phyloP scores from a whole-genome alignment of 2,797 vertebrate species.

The Muscicapa comitata region DNA sequence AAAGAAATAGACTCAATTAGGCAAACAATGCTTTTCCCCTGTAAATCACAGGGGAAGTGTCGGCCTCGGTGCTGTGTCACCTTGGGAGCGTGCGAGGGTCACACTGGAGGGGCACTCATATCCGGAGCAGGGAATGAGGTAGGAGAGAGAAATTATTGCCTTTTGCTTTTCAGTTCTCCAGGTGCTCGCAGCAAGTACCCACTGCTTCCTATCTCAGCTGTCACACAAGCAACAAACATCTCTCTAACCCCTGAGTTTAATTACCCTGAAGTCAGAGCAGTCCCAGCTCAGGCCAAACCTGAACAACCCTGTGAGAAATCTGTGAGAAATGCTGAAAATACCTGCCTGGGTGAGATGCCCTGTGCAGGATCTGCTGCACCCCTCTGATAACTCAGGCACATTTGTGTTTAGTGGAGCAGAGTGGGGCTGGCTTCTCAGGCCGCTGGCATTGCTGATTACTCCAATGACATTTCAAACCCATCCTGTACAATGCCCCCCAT shows the following conservation, averaged over 20 bases:
- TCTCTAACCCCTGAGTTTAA: background rate
- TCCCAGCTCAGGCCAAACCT: background rate
- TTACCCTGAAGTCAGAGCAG: background rate
- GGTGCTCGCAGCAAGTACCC: background rate
- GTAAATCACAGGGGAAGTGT: slow-evolving; percentile 12
- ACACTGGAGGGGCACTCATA: slow-evolving; percentile 5
- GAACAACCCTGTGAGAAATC: accelerated
- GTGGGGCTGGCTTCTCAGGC: background rate
- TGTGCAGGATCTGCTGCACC: background rate
- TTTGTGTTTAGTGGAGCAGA: background rate
- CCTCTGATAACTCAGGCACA: background rate
- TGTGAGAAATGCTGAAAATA: background rate
- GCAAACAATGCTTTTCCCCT: background rate
- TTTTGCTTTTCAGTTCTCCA: background rate
- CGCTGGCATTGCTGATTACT: accelerated
- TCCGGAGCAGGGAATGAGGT: background rate
- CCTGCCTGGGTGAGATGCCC: background rate
- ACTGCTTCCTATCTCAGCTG: background rate
- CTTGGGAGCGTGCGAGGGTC: background rate
- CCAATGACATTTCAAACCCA: background rate
- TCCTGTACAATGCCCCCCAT: background rate
- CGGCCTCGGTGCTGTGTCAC: background rate
- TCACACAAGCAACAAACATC: background rate
- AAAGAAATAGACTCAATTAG: background rate
- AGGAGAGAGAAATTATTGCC: slow-evolving; percentile 49